Evolutionary conservation across 1,140 invertebrate species (phyloP), one percentile per base, ranked within the genome.

Genomic region (Adelges cooleyi): DNA sequence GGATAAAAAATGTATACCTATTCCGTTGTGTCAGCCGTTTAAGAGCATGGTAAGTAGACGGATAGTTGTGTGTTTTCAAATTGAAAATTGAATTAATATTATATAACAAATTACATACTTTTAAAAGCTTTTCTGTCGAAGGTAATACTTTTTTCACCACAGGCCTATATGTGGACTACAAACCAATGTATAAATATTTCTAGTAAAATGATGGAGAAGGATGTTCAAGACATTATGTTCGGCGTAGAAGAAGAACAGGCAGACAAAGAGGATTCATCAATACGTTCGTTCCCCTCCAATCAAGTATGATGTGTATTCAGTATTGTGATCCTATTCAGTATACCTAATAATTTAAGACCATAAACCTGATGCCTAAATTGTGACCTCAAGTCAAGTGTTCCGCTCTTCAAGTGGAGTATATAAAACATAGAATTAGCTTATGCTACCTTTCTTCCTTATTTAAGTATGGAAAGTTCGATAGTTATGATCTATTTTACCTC

Each of bases 21-120:
- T 75, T 27, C 76, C 78, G 0, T 18, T 66, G 10, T 81, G 79
- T 68, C 27, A 75, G n/a, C 66, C 71, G 0, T 69, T 75, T 53
- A 59, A 18, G 29, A 33, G 11, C 5, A 27, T 18, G 44, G 1
- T 11, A 18, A 59, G 18, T 23, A 59, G 17, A 40, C 42, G 23
- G 25, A 17, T 40, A 25, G 25, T 2, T 48, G 13, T 5, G 23
- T 48, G 40, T 54, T 54, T 9, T 15, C n/a, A n/a, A n/a, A n/a
- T n/a, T n/a, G n/a, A n/a, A n/a, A n/a, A 20, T 53, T 53, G 13
- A 49, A 10, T 49, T 9, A 10, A 5, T 23, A 49, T 5, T 49
- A 18, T 49, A 20, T 49, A 49, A 17, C 29, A 52, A 17, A 27
- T 52, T 17, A 33, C 4, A 33, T 3, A 52, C 2, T 15, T 18